Percentiles rank a stretch among this genome's conserved stretches.
Evolutionary conservation across 2,113 vertebrate species (phyloP).

Genomic region (Engraulis encrasicolus): DNA sequence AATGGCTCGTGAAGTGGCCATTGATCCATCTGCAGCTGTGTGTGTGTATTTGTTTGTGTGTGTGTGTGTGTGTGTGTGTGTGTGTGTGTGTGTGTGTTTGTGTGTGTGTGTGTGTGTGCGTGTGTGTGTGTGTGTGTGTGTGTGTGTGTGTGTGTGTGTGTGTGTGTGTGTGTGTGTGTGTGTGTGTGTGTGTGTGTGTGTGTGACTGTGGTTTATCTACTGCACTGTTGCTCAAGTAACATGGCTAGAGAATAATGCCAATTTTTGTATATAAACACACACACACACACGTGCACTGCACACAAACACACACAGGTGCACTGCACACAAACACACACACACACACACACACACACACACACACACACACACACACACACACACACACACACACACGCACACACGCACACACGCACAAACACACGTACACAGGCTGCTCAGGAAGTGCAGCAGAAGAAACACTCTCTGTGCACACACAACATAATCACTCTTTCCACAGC

Average conservation of each 20-base stretch:
- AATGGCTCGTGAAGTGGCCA: constrained; percentile 81
- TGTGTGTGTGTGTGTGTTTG: too few relatives aligned
- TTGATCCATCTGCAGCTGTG: too few relatives aligned
- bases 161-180: constrained; percentile 34
- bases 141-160: constrained; percentile 44
- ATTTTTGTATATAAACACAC: not conserved
- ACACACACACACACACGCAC: too few relatives aligned
- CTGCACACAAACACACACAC: not conserved
- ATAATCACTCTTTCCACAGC: too few relatives aligned
- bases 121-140: constrained; percentile 27
- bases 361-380: too few relatives aligned
- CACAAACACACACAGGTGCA: not conserved
- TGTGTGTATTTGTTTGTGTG: constrained; percentile 36
- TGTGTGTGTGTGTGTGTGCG: too few relatives aligned
- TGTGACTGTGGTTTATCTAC: not conserved
- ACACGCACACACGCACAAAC: too few relatives aligned
- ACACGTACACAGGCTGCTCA: too few relatives aligned
- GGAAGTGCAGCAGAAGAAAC: too few relatives aligned
- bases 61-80: constrained; percentile 38
- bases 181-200: constrained; percentile 29
- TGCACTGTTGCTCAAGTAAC: too few relatives aligned
- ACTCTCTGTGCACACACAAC: too few relatives aligned
- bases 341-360: not conserved
- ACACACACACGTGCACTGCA: not conserved
- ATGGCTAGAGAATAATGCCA: too few relatives aligned